Evolutionary conservation across 92 coral and sea anemone genomes (phyloP).

Genomic region (Zoanthus gigantus): DNA sequence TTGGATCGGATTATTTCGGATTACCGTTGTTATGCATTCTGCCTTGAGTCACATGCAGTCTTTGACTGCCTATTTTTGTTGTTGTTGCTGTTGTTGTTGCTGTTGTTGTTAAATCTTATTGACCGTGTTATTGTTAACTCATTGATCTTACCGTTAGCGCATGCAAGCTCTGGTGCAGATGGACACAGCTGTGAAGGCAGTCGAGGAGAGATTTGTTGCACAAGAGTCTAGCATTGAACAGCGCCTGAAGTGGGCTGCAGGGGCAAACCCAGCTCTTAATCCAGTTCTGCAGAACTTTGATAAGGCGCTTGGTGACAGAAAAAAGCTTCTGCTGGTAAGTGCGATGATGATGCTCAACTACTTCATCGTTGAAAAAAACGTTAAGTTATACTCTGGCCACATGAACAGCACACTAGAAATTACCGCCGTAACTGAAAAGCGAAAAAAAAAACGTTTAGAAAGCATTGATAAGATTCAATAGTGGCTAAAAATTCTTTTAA

Average conservation of each 20-base stretch:
- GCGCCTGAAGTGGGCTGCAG: constrained; percentile 99
- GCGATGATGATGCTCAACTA: neutral
- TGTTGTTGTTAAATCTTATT: neutral
- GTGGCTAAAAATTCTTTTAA: too few species aligned
- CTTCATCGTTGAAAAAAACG: too few species aligned
- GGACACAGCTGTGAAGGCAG: constrained; percentile 83
- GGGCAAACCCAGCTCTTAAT: constrained; percentile 97
- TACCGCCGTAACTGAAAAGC: too few species aligned
- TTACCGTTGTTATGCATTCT: too few species aligned
- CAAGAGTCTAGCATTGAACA: constrained; percentile 99
- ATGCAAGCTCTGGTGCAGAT: constrained; percentile 90
- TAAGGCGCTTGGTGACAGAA: constrained; percentile 86
- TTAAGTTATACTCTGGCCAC: too few species aligned
- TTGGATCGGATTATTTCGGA: too few species aligned
- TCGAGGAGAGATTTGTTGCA: constrained; percentile 85
- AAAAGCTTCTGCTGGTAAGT: constrained; percentile 84
- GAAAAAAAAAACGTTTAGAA: too few species aligned
- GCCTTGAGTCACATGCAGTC: too few species aligned
- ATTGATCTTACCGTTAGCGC: constrained; percentile 53
- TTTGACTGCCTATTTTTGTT: too few species aligned
- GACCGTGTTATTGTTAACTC: neutral
- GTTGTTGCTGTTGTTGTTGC: too few species aligned
- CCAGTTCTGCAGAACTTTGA: constrained; percentile 97
- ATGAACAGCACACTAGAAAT: too few species aligned
- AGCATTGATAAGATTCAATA: too few species aligned